These are phyloP conservation scores for Saturnia pavonia DNA, from an alignment of 2,888 invertebrate species.

Conservation along the genomic window DNA sequence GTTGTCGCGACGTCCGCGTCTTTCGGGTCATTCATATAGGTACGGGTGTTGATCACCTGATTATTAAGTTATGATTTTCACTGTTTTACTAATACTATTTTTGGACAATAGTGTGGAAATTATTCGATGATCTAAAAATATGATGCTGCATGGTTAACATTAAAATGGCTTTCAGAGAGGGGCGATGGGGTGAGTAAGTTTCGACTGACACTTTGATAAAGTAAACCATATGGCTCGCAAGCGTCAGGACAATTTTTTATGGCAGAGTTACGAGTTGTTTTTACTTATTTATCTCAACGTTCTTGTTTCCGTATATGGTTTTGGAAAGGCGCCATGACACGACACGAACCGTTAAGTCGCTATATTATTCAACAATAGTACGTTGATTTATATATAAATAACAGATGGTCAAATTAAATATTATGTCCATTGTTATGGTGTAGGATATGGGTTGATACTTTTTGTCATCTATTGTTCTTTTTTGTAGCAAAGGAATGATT, in stretches of 20 bases:
- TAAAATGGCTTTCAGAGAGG: constrained; percentile 3
- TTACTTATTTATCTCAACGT: constrained; percentile 47
- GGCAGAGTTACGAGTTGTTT: constrained; percentile 47
- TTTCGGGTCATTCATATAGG: too few relatives aligned
- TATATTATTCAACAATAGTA: constrained; percentile 56
- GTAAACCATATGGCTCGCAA: constrained; percentile 63
- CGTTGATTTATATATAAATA: constrained; percentile 48
- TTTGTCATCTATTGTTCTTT: neutral
- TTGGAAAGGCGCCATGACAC: constrained; percentile 64
- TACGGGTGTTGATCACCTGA: too few relatives aligned
- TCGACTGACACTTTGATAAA: constrained; percentile 42
- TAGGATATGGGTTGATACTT: constrained; percentile 17
- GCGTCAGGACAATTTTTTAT: constrained; percentile 57
- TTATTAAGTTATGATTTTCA: neutral
- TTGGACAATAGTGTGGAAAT: neutral
- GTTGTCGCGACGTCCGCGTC: neutral
- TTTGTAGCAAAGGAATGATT: neutral
- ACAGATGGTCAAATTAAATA: constrained; percentile 43
- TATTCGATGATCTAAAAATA: neutral
- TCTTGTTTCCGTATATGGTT: constrained; percentile 61
- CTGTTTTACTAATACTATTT: neutral
- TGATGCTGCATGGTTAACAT: neutral
- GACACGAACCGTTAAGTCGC: constrained; percentile 51
- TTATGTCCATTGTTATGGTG: constrained; percentile 10
- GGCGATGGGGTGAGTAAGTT: constrained; percentile 24